Conservation (phyloP, 2,113 vertebrate genomes). For the Ammodytes dubius region DNA sequence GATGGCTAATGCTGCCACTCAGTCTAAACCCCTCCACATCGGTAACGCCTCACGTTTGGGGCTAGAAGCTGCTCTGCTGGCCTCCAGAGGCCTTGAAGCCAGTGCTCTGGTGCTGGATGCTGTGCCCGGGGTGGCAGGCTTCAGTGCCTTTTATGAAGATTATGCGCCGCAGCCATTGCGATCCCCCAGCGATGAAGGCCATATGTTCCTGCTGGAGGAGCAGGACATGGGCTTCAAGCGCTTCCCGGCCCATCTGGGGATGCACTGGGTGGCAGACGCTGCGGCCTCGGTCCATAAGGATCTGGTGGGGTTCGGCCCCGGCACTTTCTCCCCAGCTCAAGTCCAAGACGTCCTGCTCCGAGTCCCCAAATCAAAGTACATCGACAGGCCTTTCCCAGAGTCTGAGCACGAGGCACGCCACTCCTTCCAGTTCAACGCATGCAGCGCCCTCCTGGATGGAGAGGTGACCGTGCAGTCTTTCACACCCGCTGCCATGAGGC, state of each 20-base stretch:
- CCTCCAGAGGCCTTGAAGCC: slow-evolving; percentile 88
- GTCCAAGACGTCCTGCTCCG: slow-evolving; percentile 87
- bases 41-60: slow-evolving; percentile 90
- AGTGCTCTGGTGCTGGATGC: slow-evolving; percentile 86
- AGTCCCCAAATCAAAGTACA: slow-evolving; percentile 91
- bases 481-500: slow-evolving; percentile 70
- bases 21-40: slow-evolving; percentile 90
- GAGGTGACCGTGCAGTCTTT: slow-evolving; percentile 88
- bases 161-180: slow-evolving; percentile 84
- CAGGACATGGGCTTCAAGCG: slow-evolving; percentile 93
- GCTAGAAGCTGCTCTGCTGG: slow-evolving; percentile 89
- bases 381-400: slow-evolving; percentile 90
- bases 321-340: slow-evolving; percentile 75
- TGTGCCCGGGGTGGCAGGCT: slow-evolving; percentile 87
- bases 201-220: slow-evolving; percentile 87
- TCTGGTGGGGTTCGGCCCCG: slow-evolving; percentile 77
- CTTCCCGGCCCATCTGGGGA: slow-evolving; percentile 92
- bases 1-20: slow-evolving; percentile 93
- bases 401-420: slow-evolving; percentile 91
- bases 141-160: slow-evolving; percentile 89
- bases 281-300: slow-evolving; percentile 85
- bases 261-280: slow-evolving; percentile 93
- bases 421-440: slow-evolving; percentile 93
- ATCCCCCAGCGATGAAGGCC: slow-evolving; percentile 55
- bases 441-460: slow-evolving; percentile 88